Base-by-base conservation (phyloP, 2,888 invertebrate species). In the Drosophila mercatorum region DNA sequence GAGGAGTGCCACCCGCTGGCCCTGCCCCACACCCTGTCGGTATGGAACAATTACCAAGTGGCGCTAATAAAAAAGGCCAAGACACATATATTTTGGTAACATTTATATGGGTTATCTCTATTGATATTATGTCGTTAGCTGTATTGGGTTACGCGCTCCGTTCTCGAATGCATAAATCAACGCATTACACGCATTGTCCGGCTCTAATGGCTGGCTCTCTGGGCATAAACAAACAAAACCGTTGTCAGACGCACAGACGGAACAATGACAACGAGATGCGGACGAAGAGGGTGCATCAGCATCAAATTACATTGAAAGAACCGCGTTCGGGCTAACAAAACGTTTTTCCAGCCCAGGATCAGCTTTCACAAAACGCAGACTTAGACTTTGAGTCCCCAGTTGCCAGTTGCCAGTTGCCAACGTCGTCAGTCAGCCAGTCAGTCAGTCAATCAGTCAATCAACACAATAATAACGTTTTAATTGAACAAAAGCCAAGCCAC, bases 401-500 rank as follows among this genome's bases (percentile, higher is more conserved):
- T 52, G 83, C 34, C 17, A 61, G 63, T 51, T 51, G 82, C 28
- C 11, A 65, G 62, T 52, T 14, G 47, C 28, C 52, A 36, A 75
- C 53, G 69, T 77, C n/a, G 31, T 11, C 75, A 63, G 46, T 68
- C 77, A 71, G 36, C 67, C 41, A 64, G 66, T 75, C 66, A 44
- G 51, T 47, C 77, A 67, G 69, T 73, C 73, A 60, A 62, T 69
- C 69, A 67, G 57, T 68, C 68, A 63, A 58, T 77, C 62, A 78
- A 87, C 70, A 90, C 89, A 83, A 85, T 90, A 88, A 90, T 86
- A 88, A 86, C 87, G 75, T 88, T 90, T 90, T 88, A 90, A 88
- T 88, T 88, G 91, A 90, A 90, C 80, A 88, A 83, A 89, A 87
- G 78, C 38, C 61, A 68, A 67, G 59, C 69, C 60, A 51, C 73